Base-by-base conservation (phyloP, 2,888 invertebrate species). In the Troglohyphantes excavatus region DNA sequence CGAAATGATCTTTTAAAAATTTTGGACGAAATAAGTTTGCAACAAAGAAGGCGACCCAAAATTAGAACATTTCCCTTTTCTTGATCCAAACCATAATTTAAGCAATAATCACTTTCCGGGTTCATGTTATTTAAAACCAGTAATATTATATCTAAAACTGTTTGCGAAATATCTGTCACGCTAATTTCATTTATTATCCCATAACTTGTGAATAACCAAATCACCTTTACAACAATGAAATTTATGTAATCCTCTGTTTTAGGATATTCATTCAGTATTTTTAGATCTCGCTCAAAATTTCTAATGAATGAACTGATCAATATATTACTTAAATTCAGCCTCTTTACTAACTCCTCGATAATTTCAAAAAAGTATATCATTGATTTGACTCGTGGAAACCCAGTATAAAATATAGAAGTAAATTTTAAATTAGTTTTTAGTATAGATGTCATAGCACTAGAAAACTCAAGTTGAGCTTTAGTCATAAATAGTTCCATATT, bases 31-130 rank as follows among this genome's bases (percentile, higher is more conserved):
- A 67, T 7, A 29, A 88, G 68, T 43, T 81, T 73, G 39, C 65
- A n/a, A 39, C 87, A 88, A 13, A 88, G 29, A 61, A 88, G 17
- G 23, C 81, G 43, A 2, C 87, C 87, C 2, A 88, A 75, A 53
- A 88, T 33, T 7, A 88, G 73, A 59, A 33, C 23, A 59, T 81
- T 81, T 17, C 67, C 81, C 26, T 88, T 88, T 67, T 88, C 81
- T 26, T 81, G 67, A 5, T n/a, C 6, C 26, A 88, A 33, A 11
- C 87, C 87, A 43, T 67, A 81, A 19, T 88, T 53, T 19, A 65
- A 53, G 26, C 87, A 88, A 13, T 72, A 73, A 21, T 73, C 23
- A 46, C 43, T 29, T 23, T 26, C 43, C 19, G 67, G 7, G 0
- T 26, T 29, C 23, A 68, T 26, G 6, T 19, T 7, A 26, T 67